Base-by-base conservation (phyloP, 1,140 invertebrate species). In the Tachypleus tridentatus region DNA sequence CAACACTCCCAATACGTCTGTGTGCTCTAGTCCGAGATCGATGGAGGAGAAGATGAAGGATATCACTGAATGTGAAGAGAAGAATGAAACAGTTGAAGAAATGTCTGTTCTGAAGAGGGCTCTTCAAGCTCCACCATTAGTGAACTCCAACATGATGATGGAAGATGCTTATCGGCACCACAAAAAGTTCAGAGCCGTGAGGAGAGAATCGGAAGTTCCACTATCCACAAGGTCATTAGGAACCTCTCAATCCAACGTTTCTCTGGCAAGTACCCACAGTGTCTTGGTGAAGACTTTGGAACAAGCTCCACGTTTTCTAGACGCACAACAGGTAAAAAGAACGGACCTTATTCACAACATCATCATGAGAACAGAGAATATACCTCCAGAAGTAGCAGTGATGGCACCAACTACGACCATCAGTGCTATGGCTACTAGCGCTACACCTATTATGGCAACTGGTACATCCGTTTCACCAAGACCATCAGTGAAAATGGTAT, bases 151-250 rank as follows among this genome's bases (percentile, higher is more conserved):
- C 72, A 87, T 88, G 2, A 76, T 94, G 54, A 93, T 94, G 90
- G 91, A 93, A 74, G 91, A 93, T 77, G 91, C 91, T 1, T 94
- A 94, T 79, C 91, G 93, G 73, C 90, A 91, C 57, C 92, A 95
- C 80, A 95, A 95, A 76, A 95, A 95, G 76, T 94, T 95, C 82
- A 83, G 91, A 4, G 72, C 71, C n/a, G 69, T 71, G 87, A 88
- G 0, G 76, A 89, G 71, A 78, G 88, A 4, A 63, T 53, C 64
- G 5, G 64, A 69, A 48, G 57, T 65, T 53, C 63, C 67, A 58
- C 29, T 29, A 29, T 29, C 29, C 29, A 29, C 29, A 29, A 29
- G 29, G 29, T 60, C 61, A 7, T 54, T 62, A 51, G 57, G 66
- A 29, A 29, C 29, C 29, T 2, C 29, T 29, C 49, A 58, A 9